Evolutionary conservation across 2,113 vertebrate genomes (phyloP).

Genomic region (Crotalus tigris): DNA sequence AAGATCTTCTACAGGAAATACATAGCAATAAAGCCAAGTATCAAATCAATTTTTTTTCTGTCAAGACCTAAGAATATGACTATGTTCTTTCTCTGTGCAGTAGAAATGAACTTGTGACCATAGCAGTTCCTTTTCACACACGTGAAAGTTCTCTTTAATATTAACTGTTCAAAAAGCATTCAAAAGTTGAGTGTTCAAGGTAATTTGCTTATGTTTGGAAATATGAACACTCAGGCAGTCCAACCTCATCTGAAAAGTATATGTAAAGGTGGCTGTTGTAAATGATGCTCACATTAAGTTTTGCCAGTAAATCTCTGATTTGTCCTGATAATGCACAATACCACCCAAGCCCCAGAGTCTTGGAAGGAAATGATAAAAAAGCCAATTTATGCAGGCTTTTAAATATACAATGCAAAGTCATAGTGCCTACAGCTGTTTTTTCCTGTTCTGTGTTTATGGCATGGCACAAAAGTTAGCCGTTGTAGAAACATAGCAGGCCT

Average conservation of each 20-base stretch:
- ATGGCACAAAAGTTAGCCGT: constrained; percentile 46
- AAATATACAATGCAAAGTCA: constrained; percentile 63
- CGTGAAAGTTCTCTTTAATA: neutral
- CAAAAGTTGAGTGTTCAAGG: neutral
- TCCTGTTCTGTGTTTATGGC: constrained; percentile 59
- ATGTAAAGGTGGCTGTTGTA: constrained; percentile 8
- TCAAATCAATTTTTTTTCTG: neutral
- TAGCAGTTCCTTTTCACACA: constrained; percentile 9
- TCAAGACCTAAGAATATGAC: neutral
- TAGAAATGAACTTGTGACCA: neutral
- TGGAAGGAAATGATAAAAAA: constrained; percentile 62
- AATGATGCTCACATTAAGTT: neutral
- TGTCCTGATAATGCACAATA: constrained; percentile 36
- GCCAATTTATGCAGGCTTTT: constrained; percentile 46
- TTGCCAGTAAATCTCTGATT: constrained; percentile 17
- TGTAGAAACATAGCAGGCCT: constrained; percentile 31
- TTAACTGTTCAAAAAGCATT: neutral
- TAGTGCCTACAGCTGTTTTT: constrained; percentile 56
- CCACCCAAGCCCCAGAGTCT: constrained; percentile 36
- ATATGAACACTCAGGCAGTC: rapidly evolving
- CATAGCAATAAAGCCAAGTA: neutral
- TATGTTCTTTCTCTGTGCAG: constrained; percentile 13
- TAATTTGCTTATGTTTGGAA: neutral
- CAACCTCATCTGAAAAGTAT: constrained; percentile 16
- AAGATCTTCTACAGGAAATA: rapidly evolving